Conservation (phyloP, 2,888 invertebrate species). For the Cantharis flavilabris region DNA sequence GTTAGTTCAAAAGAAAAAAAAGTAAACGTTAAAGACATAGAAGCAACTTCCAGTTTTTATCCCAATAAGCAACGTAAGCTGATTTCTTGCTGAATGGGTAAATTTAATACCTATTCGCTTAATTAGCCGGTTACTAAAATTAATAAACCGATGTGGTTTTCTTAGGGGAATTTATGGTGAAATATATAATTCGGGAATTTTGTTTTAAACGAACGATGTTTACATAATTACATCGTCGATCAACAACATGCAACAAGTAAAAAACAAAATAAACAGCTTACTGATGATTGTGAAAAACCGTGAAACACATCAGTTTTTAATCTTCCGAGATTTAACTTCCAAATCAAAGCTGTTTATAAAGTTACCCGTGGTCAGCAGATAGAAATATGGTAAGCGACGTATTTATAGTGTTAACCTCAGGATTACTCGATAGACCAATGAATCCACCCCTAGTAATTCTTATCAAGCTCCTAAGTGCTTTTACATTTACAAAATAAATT, state of each 20-base stretch:
- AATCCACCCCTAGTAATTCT: neutral
- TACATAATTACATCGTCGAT: neutral
- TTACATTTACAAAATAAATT: neutral
- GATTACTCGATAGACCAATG: neutral
- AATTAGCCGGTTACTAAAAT: neutral
- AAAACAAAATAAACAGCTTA: neutral
- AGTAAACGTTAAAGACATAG: neutral
- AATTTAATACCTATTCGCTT: neutral
- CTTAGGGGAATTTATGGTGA: no score
- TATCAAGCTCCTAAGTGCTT: neutral
- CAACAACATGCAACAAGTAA: neutral
- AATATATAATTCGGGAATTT: no score
- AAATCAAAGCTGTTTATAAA: no score
- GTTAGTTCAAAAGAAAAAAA: neutral
- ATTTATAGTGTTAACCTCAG: neutral
- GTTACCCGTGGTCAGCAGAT: no score
- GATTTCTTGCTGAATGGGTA: neutral
- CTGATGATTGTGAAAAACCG: neutral
- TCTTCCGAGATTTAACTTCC: no score
- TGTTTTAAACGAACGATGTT: neutral
- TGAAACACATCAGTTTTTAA: neutral
- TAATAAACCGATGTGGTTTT: neutral
- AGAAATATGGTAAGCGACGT: no score
- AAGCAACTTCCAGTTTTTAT: neutral
- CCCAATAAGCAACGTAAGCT: neutral